Evolutionary conservation across 1,140 invertebrate genomes (phyloP).

Genomic region (Venturia canescens): DNA sequence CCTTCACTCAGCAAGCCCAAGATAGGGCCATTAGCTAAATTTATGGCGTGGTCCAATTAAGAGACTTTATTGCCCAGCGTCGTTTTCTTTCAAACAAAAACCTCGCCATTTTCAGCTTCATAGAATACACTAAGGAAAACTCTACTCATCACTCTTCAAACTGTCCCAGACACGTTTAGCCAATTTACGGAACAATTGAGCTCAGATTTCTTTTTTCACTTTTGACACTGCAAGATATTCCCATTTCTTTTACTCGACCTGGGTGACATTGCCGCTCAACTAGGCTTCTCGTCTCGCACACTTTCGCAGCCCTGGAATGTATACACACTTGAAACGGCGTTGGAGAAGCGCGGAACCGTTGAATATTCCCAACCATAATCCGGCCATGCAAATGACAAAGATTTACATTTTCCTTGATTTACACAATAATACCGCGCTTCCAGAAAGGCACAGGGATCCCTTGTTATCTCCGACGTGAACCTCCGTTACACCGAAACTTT

Average conservation of each 20-base stretch:
- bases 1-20: neutral
- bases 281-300: neutral
- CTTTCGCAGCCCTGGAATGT: neutral
- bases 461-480: conserved; percentile 46
- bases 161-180: conserved; percentile 15
- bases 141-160: neutral
- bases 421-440: conserved; percentile 62
- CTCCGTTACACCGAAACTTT: conserved; percentile 39
- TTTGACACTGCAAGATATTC: conserved; percentile 3
- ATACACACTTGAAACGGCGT: neutral
- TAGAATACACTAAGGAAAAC: no score
- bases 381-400: conserved; percentile 64
- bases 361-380: conserved; percentile 60
- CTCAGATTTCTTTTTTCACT: conserved; percentile 17
- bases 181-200: conserved; percentile 18
- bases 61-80: neutral
- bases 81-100: neutral
- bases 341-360: conserved; percentile 41
- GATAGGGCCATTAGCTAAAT: neutral
- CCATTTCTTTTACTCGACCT: neutral
- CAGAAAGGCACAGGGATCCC: conserved; percentile 28
- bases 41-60: neutral
- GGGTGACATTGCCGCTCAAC: neutral
- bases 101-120: no score
- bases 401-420: conserved; percentile 68